Evolutionary conservation across 1,140 invertebrate genomes (phyloP), one percentile per base, ranked within the genome.

Genomic region (Papilio machaon): DNA sequence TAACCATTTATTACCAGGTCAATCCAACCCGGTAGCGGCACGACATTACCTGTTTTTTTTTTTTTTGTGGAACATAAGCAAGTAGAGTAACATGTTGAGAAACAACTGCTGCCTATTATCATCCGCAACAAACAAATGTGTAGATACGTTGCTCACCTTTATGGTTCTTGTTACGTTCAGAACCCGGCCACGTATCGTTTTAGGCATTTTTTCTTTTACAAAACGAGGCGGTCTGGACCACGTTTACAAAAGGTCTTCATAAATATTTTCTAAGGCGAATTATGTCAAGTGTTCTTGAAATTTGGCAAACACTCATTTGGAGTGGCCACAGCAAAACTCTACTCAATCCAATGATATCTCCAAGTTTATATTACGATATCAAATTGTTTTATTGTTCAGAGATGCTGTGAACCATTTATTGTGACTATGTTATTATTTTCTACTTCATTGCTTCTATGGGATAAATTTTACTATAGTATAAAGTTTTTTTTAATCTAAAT

Each of bases 191-290:
- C 47, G 15, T 13, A 78, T n/a, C 30, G 54, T 78, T 60, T 78
- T 13, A 78, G 30, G 76, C 54, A 35, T 15, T 11, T 10, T 10
- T 60, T 78, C 76, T 58, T 78, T 78, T 35, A 54, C 49, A 77
- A 54, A 58, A 60, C 76, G 54, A 70, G 9, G 11, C 49, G 49
- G 49, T 76, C 23, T 54, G 11, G 46, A 2, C 46, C 47, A 23
- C 49, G 17, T 54, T 38, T 60, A 30, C 52, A 60, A 78, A 78
- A 78, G 76, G 52, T 35, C 76, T 78, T 60, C 76, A 78, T 78
- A 78, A 78, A 78, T 78, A 78, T 78, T 78, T 78, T 78, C 76
- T 78, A 78, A 78, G 76, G 76, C 54, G 76, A 78, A 78, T 78
- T 78, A 78, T 78, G 76, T 78, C 76, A 78, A 78, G 76, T 78